Base-by-base conservation (phyloP, 2,797 vertebrate species). In the Enteromius argenteus region DNA sequence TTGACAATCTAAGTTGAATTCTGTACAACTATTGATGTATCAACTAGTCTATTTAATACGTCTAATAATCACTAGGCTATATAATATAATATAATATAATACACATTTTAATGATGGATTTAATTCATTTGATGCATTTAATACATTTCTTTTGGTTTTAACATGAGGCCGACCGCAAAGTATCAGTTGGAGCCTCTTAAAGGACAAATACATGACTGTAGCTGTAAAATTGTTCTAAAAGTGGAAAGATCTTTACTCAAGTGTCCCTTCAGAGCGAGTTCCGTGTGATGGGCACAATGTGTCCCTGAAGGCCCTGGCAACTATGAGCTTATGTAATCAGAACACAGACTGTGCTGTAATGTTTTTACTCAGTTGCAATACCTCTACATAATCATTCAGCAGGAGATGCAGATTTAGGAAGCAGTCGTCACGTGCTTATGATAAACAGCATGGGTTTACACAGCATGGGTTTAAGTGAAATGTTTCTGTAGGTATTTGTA, bases 321-420 rank as follows among this genome's bases (percentile, higher is more conserved):
- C 27, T 69, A 51, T 49, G 27, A 77, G 66, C 30, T 86, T 87
- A 84, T 42, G n/a, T 84, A 89, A 86, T 67, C 67, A 73, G 83
- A 49, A 67, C 51, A 79, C 73, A 80, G 80, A 71, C 60, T 75
- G 80, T 56, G 64, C n/a, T 4, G 32, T 46, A 13, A 68, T 74
- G 64, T 87, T 51, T 53, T 64, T 64, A 64, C 80, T 85, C 39
- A 64, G 67, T 44, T 67, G 71, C 42, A 79, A 68, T 75, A 82
- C n/a, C 46, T 46, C 81, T 14, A 64, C 30, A 21, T 51, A 83
- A 82, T 53, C 19, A 32, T 62, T 74, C 42, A 58, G 39, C 71
- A 69, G 72, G n/a, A 17, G 73, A 15, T 77, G 23, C n/a, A 53
- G 53, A 62, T 78, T 81, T 81, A 23, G 35, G 13, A 42, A 73